Percentiles rank a stretch among this genome's conserved stretches.
Evolutionary conservation across 2,888 invertebrate genomes (phyloP).

Genomic region (Drosophila multiciliata): DNA sequence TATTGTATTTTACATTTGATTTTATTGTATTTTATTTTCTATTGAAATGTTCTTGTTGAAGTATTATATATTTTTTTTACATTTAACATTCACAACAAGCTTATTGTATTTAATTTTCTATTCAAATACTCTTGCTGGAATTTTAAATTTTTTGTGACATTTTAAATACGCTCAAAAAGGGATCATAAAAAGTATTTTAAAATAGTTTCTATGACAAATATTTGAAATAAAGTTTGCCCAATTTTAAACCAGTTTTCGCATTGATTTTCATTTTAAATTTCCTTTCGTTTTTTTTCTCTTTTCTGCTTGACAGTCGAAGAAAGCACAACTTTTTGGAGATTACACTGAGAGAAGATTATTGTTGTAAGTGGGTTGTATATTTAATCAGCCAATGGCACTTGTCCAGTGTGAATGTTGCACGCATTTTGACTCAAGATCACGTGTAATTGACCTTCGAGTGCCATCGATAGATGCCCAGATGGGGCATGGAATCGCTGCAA

Average conservation of each 20-base stretch:
- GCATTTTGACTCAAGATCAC: conserved; percentile 59
- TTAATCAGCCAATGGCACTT: conserved; percentile 12
- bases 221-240: not conserved
- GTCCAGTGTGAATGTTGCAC: conserved; percentile 39
- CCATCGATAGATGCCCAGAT: conserved; percentile 29
- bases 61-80: not conserved
- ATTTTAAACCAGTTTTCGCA: not conserved
- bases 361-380: not conserved
- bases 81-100: too few relatives aligned
- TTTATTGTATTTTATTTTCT: conserved; percentile 7
- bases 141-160: not conserved
- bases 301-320: not conserved
- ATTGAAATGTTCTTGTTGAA: not conserved
- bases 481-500: not conserved
- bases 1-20: conserved; percentile 32
- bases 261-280: not conserved
- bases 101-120: not conserved
- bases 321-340: not conserved
- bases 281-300: not conserved
- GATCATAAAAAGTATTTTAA: not conserved
- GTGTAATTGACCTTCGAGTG: conserved; percentile 72
- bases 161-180: not conserved
- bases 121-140: not conserved
- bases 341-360: not conserved
- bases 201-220: not conserved